Evolutionary conservation across 2,797 vertebrate genomes (phyloP).

Genomic region (Bradypus variegatus): DNA sequence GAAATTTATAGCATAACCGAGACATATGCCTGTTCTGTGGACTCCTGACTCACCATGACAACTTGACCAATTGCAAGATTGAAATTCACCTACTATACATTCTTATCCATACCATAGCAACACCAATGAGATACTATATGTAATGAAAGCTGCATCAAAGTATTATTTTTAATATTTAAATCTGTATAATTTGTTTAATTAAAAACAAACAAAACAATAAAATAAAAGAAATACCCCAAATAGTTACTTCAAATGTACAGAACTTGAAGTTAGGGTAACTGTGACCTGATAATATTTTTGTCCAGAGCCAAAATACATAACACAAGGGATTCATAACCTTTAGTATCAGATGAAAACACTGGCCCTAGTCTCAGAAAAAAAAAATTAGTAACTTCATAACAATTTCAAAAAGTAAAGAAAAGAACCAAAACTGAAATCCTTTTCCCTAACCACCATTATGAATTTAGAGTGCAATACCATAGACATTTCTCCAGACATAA

Average conservation of each 20-base stretch:
- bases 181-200: not conserved
- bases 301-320: not conserved
- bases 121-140: not conserved
- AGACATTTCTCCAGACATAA: not conserved
- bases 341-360: not conserved
- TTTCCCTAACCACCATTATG: not conserved
- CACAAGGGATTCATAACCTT: not conserved
- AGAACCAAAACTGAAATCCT: not conserved
- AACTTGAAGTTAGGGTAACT: not conserved
- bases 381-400: not conserved
- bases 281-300: constrained; percentile 10
- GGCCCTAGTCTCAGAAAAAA: not conserved
- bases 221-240: not conserved
- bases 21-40: constrained; percentile 33
- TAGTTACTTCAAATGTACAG: not conserved
- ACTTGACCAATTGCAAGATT: constrained; percentile 4
- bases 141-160: constrained; percentile 18
- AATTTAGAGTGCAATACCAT: not conserved
- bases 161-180: constrained; percentile 15
- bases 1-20: constrained; percentile 46
- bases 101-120: not conserved
- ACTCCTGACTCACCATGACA: not conserved
- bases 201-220: constrained; percentile 33
- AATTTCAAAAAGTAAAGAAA: not conserved
- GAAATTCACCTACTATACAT: constrained; percentile 1